phyloP scores from a whole-genome alignment of 2,888 invertebrate species.

The Theretra japonica region DNA sequence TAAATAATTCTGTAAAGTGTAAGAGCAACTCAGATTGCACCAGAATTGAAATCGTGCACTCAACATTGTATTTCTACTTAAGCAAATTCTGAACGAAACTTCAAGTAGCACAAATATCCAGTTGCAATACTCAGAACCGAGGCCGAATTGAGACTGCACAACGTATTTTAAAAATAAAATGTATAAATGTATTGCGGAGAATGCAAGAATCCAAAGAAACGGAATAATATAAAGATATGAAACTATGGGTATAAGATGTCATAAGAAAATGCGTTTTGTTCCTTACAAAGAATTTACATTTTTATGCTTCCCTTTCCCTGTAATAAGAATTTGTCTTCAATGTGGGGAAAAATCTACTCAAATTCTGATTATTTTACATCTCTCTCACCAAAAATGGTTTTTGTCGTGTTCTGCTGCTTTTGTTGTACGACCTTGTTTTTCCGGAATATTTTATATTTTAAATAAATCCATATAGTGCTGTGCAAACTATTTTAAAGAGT shows the following conservation, averaged over 20 bases:
- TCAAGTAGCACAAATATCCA: not conserved
- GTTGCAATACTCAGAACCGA: not conserved
- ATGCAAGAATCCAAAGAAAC: not conserved
- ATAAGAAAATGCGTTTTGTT: not conserved
- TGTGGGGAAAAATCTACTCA: not conserved
- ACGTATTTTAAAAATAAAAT: not conserved
- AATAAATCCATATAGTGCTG: too few relatives aligned
- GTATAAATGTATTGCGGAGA: not conserved
- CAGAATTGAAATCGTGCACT: not conserved
- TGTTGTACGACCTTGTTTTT: not conserved
- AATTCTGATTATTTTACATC: constrained; percentile 3
- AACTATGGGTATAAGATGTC: constrained; percentile 1
- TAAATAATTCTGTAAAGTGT: too few relatives aligned
- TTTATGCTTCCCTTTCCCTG: not conserved
- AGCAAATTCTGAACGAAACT: not conserved
- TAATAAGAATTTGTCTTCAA: not conserved
- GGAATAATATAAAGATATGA: not conserved
- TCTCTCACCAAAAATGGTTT: not conserved
- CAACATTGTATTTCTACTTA: not conserved
- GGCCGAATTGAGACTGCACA: not conserved
- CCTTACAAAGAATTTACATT: not conserved
- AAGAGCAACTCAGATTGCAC: too few relatives aligned
- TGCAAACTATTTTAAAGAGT: too few relatives aligned
- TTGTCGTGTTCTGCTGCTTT: not conserved
- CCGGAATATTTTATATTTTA: too few relatives aligned